Evolutionary conservation across 2,888 invertebrate genomes (phyloP).

Genomic region (Dicycla oo): DNA sequence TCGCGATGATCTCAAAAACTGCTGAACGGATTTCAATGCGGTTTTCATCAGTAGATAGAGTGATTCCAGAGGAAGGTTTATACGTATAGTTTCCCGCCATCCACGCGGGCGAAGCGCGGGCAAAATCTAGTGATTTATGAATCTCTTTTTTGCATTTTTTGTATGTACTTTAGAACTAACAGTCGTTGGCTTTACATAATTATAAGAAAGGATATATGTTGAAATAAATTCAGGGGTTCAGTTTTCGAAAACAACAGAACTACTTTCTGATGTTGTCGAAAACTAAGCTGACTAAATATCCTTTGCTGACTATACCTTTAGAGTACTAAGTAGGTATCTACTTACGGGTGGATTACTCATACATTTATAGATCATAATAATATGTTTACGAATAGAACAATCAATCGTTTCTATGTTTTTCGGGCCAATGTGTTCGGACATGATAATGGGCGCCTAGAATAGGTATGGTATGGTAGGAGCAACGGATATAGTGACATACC

Average conservation of each 20-base stretch:
- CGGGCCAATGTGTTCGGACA: constrained; percentile 17
- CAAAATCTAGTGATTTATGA: background rate
- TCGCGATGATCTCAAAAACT: too few relatives aligned
- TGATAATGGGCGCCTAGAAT: constrained; percentile 33
- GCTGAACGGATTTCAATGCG: too few relatives aligned
- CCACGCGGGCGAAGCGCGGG: too few relatives aligned
- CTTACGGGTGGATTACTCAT: constrained; percentile 6
- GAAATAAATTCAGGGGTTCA: too few relatives aligned
- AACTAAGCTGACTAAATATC: background rate
- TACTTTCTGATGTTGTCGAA: too few relatives aligned
- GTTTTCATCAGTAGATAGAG: too few relatives aligned
- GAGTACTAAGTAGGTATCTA: background rate
- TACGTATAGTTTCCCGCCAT: too few relatives aligned
- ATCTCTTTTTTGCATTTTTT: background rate
- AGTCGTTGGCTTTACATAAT: too few relatives aligned
- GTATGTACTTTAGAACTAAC: background rate
- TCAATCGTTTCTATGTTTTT: constrained; percentile 44
- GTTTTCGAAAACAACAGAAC: too few relatives aligned
- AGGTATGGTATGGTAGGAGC: constrained; percentile 1
- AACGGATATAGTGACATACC: constrained; percentile 29
- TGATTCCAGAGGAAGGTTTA: too few relatives aligned
- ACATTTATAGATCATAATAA: constrained; percentile 1
- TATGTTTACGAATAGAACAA: constrained; percentile 13
- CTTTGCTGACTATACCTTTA: background rate
- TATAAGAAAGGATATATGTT: too few relatives aligned